Evolutionary conservation across 2,888 invertebrate species (phyloP), one percentile per base, ranked within the genome.

Genomic region (Drosophila phalerata): DNA sequence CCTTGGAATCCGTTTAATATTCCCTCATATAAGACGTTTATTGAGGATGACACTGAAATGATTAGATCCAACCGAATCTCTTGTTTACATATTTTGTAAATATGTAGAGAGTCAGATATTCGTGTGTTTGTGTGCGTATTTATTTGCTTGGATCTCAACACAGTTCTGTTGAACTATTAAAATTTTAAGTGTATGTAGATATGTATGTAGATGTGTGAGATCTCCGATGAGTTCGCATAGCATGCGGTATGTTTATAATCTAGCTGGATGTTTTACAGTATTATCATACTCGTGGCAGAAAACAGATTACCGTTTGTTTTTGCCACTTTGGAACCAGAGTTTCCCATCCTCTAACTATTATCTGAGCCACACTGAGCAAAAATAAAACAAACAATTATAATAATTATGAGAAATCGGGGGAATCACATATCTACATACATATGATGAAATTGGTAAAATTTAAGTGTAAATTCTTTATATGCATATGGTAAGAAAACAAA

Each of bases 151-250:
- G 38, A n/a, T 51, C 68, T 73, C 52, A 38, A 10, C 43, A n/a
- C 48, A 25, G 19, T 73, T 73, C 63, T 49, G 40, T 19, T 13
- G 69, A 73, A 73, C 69, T 58, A 64, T 55, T 55, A 58, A 69
- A 47, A 38, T 28, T 40, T 43, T 43, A 37, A n/a, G n/a, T 13
- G 8, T 19, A 37, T 5, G 6, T 37, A 32, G 4, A 13, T 11
- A 34, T 1, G 1, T 34, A 34, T 5, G 5, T 34, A 34, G n/a
- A 42, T 64, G 11, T 6, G 5, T n/a, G 17, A 28, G 13, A 19
- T 15, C 8, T 28, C n/a, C 56, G 13, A 32, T 9, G 19, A 25
- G 52, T 38, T 34, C 22, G 53, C 53, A 19, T n/a, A 38, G 42
- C 52, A 43, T 37, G 13, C 52, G 51, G 37, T 40, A 17, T 40